phyloP scores from a whole-genome alignment of 2,888 invertebrate genomes.

The Phortica okadai region DNA sequence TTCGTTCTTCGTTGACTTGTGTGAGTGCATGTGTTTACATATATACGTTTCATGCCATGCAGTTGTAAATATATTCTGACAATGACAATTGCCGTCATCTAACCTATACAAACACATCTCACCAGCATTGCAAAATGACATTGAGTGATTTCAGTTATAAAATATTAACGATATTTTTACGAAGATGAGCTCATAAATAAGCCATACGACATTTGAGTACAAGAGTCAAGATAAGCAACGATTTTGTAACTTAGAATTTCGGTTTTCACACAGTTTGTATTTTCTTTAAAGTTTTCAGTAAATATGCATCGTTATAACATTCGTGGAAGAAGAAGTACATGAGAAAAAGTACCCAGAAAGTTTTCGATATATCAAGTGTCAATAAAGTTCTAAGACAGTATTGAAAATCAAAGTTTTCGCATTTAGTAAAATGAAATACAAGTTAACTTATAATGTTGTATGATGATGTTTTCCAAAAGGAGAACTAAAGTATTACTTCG shows the following conservation, averaged over 20 bases:
- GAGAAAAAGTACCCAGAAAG: no score
- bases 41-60: background rate
- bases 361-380: background rate
- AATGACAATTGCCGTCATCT: background rate
- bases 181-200: background rate
- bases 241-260: background rate
- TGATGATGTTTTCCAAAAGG: no score
- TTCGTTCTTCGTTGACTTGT: background rate
- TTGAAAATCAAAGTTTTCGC: no score
- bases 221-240: background rate
- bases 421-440: no score
- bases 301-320: background rate
- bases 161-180: constrained; percentile 43
- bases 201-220: background rate
- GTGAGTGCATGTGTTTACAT: no score
- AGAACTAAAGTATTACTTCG: no score
- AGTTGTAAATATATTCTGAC: background rate
- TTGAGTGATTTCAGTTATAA: constrained; percentile 46
- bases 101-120: background rate
- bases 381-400: background rate
- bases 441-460: no score
- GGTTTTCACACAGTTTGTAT: background rate
- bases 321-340: no score
- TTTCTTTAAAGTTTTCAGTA: background rate
- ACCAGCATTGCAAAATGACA: constrained; percentile 5